Evolutionary conservation across 2,888 invertebrate genomes (phyloP).

Genomic region (Lycia hirtaria): DNA sequence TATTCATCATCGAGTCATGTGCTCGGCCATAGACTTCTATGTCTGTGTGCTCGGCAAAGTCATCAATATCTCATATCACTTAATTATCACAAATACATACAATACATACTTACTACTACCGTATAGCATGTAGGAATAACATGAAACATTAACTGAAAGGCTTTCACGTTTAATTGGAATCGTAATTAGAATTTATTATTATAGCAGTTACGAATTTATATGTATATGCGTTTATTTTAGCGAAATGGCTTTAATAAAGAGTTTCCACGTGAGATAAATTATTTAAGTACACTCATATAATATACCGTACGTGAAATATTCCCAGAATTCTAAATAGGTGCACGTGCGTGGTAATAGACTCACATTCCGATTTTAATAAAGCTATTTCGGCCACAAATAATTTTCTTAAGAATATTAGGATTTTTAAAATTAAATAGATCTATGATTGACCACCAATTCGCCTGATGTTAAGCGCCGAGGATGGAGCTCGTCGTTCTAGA

Average conservation of each 20-base stretch:
- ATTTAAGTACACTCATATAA: slow-evolving; percentile 6
- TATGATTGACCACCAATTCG: too few species aligned
- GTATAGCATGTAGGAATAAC: slow-evolving; percentile 5
- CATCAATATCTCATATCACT: not conserved
- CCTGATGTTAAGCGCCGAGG: too few species aligned
- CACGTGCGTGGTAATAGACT: not conserved
- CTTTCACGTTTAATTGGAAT: slow-evolving; percentile 14
- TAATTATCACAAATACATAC: not conserved
- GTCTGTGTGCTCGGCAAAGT: too few species aligned
- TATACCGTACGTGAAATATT: not conserved
- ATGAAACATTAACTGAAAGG: slow-evolving; percentile 11
- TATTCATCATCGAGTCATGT: slow-evolving; percentile 20
- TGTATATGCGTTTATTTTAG: slow-evolving; percentile 2
- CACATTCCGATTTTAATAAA: not conserved
- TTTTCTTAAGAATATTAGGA: not conserved
- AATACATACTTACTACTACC: not conserved
- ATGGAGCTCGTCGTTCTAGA: too few species aligned
- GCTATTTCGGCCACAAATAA: not conserved
- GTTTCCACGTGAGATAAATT: slow-evolving; percentile 15
- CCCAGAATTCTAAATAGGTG: not conserved
- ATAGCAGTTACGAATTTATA: slow-evolving; percentile 13
- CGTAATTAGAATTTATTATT: slow-evolving; percentile 25
- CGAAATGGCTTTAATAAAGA: slow-evolving; percentile 12
- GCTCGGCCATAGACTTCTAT: too few species aligned
- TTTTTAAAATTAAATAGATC: too few species aligned